phyloP scores from a whole-genome alignment of 64 coral and sea anemone genomes.

The Pocillopora verrucosa region DNA sequence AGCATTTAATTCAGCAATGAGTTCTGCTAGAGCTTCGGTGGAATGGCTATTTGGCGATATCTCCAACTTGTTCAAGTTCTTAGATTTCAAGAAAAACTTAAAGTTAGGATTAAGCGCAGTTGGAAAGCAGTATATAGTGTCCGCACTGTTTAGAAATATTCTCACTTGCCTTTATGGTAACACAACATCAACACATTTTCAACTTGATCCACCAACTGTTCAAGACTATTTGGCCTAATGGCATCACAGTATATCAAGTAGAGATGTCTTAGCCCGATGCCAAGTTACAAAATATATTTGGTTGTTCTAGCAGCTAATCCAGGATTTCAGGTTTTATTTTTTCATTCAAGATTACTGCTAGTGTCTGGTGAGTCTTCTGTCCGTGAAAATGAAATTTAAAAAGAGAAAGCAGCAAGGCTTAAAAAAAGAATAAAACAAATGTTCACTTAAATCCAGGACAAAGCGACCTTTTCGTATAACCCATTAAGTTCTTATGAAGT shows the following conservation, averaged over 20 bases:
- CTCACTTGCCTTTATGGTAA: slow-evolving; percentile 23
- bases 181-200: neutral
- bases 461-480: too few relatives aligned
- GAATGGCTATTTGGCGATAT: slow-evolving; percentile 30
- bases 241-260: neutral
- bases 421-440: too few relatives aligned
- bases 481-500: too few relatives aligned
- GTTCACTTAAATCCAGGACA: too few relatives aligned
- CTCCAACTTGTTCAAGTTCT: neutral
- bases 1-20: slow-evolving; percentile 5
- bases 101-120: slow-evolving; percentile 2
- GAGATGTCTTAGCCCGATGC: too few relatives aligned
- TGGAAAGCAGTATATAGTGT: slow-evolving; percentile 14
- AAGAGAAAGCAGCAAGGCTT: too few relatives aligned
- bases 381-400: too few relatives aligned
- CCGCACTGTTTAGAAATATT: neutral
- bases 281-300: too few relatives aligned
- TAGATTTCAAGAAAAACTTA: slow-evolving; percentile 38
- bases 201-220: slow-evolving; percentile 21
- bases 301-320: too few relatives aligned
- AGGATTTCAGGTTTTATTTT: too few relatives aligned
- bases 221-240: slow-evolving; percentile 10
- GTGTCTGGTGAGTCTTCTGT: too few relatives aligned
- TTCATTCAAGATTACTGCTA: too few relatives aligned
- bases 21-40: neutral